These are phyloP conservation scores for Drosophila pallidifrons DNA, from an alignment of 1,140 invertebrate genomes.

Conservation along the genomic window DNA sequence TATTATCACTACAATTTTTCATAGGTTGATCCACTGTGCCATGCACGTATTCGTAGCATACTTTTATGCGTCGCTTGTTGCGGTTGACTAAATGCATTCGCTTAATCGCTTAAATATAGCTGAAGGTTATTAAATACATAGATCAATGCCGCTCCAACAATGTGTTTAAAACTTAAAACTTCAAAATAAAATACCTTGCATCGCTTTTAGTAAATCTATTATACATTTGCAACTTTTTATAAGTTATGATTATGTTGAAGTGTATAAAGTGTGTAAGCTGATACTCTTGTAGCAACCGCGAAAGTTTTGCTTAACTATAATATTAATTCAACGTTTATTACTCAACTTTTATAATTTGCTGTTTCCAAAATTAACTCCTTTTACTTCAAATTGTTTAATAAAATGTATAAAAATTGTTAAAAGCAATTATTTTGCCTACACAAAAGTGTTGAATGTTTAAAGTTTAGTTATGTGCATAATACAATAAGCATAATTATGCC, in stretches of 20 bases:
- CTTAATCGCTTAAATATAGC: slow-evolving; percentile 77
- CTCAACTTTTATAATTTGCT: not conserved
- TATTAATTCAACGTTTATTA: not conserved
- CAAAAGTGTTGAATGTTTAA: too few relatives aligned
- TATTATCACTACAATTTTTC: not conserved
- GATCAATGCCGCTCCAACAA: not conserved
- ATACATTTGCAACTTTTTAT: not conserved
- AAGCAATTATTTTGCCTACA: too few relatives aligned
- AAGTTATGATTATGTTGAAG: not conserved
- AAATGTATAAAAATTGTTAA: too few relatives aligned
- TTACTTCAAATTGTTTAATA: not conserved
- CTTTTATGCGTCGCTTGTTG: slow-evolving; percentile 52
- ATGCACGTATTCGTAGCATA: slow-evolving; percentile 42
- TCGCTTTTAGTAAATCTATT: not conserved
- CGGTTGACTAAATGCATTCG: slow-evolving; percentile 64
- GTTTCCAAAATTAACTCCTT: not conserved
- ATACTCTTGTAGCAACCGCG: not conserved
- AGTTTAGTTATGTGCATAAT: too few relatives aligned
- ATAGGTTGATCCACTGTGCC: slow-evolving; percentile 12
- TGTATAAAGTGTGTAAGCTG: too few relatives aligned
- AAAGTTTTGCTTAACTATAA: not conserved
- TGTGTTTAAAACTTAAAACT: slow-evolving; percentile 20
- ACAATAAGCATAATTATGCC: too few relatives aligned
- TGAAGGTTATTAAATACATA: slow-evolving; percentile 63
- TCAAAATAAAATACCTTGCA: not conserved